phyloP scores from a whole-genome alignment of 1,140 invertebrate species.

The Geopemphigus sp. region DNA sequence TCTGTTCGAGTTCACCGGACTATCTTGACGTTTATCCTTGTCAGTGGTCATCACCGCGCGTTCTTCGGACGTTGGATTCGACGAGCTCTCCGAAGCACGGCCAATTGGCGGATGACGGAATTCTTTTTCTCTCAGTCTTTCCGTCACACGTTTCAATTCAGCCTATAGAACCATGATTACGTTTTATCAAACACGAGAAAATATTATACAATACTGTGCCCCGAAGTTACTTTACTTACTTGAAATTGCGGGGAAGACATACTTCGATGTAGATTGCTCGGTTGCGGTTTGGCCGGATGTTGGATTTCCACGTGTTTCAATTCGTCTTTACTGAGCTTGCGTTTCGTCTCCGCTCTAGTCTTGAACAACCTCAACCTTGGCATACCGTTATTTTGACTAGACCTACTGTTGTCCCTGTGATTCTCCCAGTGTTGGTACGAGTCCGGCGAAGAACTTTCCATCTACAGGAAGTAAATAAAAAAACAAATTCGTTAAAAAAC shows the following conservation, averaged over 20 bases:
- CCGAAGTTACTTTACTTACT: constrained; percentile 37
- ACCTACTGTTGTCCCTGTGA: constrained; percentile 40
- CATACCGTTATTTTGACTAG: constrained; percentile 52
- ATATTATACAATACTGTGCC: too few relatives aligned
- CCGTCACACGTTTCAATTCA: constrained; percentile 45
- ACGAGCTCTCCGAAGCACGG: constrained; percentile 52
- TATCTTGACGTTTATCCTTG: neutral
- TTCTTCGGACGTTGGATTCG: constrained; percentile 19
- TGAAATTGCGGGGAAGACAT: constrained; percentile 66
- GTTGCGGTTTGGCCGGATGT: constrained; percentile 48
- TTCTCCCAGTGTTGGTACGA: constrained; percentile 58
- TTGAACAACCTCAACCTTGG: constrained; percentile 67
- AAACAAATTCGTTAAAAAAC: neutral
- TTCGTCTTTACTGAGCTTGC: constrained; percentile 51
- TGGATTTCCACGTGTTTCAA: constrained; percentile 45
- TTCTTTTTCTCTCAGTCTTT: constrained; percentile 51
- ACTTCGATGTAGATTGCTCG: constrained; percentile 56
- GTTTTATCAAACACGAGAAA: too few relatives aligned
- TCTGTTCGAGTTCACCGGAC: constrained; percentile 21
- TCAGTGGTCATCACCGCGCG: neutral
- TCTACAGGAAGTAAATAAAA: constrained; percentile 34
- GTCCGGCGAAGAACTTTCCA: constrained; percentile 60
- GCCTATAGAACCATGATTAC: neutral
- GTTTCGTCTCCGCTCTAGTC: constrained; percentile 66
- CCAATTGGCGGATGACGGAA: constrained; percentile 55